Conservation (phyloP, 2,113 vertebrate genomes). For the Apeltes quadracus region DNA sequence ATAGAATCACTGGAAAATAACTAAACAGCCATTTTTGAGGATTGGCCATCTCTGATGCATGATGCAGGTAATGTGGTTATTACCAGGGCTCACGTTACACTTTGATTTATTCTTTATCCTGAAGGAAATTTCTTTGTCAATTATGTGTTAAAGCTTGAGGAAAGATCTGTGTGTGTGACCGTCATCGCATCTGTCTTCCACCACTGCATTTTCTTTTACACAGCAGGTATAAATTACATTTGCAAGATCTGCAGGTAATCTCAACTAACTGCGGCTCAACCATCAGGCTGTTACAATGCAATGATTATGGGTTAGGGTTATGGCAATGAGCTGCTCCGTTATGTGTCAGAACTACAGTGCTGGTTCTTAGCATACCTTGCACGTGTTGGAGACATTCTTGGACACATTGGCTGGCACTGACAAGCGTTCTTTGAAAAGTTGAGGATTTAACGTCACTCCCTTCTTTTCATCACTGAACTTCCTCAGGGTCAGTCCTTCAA, state of each 20-base stretch:
- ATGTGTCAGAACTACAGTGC: not conserved
- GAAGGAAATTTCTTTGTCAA: not conserved
- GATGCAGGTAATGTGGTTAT: not conserved
- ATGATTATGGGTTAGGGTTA: not conserved
- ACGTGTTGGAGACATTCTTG: slow-evolving; percentile 1
- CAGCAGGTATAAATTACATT: slow-evolving; percentile 7
- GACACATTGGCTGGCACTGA: slow-evolving; percentile 9
- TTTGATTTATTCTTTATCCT: not conserved
- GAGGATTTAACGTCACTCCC: not conserved
- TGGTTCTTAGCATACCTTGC: not conserved
- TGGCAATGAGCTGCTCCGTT: not conserved
- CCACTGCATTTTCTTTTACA: not conserved
- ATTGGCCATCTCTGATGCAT: not conserved
- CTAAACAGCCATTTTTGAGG: not conserved
- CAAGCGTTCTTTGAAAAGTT: slow-evolving; percentile 1
- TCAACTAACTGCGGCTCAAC: not conserved
- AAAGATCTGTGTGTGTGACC: not conserved
- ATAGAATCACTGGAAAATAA: not conserved
- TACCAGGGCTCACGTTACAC: not conserved
- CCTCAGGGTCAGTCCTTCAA: not conserved
- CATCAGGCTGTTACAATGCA: not conserved
- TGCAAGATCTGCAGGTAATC: not conserved
- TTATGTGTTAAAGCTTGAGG: not conserved
- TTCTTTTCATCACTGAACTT: not conserved
- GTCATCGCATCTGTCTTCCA: slow-evolving; percentile 1